Conservation (phyloP, 2,113 vertebrate genomes). For the Gambusia holbrooki region DNA sequence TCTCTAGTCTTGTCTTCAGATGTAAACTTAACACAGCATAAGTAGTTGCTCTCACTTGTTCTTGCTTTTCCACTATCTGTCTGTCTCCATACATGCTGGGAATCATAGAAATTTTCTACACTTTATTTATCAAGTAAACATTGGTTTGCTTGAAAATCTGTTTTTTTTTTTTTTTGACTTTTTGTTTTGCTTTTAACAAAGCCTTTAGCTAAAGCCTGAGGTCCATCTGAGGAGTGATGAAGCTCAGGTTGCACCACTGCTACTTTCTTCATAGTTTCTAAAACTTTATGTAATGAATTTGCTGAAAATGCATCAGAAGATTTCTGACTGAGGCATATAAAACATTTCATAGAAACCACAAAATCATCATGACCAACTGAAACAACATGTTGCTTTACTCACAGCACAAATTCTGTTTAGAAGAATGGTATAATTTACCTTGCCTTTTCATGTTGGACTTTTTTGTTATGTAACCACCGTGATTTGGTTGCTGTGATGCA, state of each 20-base stretch:
- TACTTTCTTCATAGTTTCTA: background rate
- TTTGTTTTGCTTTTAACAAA: background rate
- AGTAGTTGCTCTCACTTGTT: too few relatives aligned
- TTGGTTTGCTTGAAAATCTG: background rate
- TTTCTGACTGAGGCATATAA: background rate
- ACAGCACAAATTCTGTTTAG: background rate
- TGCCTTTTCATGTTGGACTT: constrained; percentile 40
- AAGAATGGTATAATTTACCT: background rate
- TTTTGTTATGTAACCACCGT: constrained; percentile 66
- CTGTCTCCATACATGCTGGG: too few relatives aligned
- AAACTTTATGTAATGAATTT: background rate
- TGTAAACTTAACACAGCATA: too few relatives aligned
- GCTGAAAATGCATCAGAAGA: background rate
- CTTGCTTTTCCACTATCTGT: too few relatives aligned
- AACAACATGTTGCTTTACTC: background rate
- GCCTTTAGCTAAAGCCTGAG: too few relatives aligned
- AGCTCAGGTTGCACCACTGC: background rate
- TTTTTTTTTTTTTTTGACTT: too few relatives aligned
- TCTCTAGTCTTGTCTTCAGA: too few relatives aligned
- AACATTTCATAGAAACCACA: background rate
- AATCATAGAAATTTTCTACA: too few relatives aligned
- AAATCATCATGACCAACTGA: constrained; percentile 6
- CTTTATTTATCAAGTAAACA: background rate
- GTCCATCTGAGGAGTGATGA: too few relatives aligned
- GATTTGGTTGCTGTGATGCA: constrained; percentile 13